Base-by-base conservation (phyloP, 2,113 vertebrate genomes). In the Talpa occidentalis region DNA sequence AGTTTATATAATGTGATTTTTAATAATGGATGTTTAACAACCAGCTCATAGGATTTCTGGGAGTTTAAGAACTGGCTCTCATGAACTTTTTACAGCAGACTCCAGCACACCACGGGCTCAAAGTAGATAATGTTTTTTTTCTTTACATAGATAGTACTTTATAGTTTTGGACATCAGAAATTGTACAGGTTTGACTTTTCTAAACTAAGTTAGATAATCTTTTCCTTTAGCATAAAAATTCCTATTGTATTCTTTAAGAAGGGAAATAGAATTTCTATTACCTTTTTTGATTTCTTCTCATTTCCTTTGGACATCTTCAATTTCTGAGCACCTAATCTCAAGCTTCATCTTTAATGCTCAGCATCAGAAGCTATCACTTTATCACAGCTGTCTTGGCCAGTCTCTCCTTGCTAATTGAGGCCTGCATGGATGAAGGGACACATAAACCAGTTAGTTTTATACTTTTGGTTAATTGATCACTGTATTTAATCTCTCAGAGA, bases 1-100 rank as follows among this genome's bases (percentile, higher is more conserved):
- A 86, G 6, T 32, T 74, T 62, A 26, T 42, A 44, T 64, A 37
- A 83, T 69, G 62, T 78, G 52, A 44, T 88, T 86, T 94, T 83
- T 79, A 92, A 62, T 93, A 82, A 82, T 59, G 47, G 9, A 60
- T 90, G 19, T 80, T 95, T 89, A 89, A 74, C 7, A 49, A 56
- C 28, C 44, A 37, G 2, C 22, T 92, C 77, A 52, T 6, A 82
- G 59, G 7, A 77, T 95, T 93, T 82, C 28, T 74, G 42, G n/a
- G 79, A 88, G 49, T 86, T 60, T 88, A 88, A 67, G 17, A 82
- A 82, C 4, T 80, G n/a, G 16, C 10, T 91, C 72, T 90, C 11
- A 1, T 10, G 6, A 76, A 1, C 21, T 28, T 11, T 11, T 8
- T 91, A 83, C 4, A 80, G 22, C 17, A 8, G 19, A 87, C 2